Evolutionary conservation across 2,888 invertebrate genomes (phyloP).

Genomic region (Macaria notata): DNA sequence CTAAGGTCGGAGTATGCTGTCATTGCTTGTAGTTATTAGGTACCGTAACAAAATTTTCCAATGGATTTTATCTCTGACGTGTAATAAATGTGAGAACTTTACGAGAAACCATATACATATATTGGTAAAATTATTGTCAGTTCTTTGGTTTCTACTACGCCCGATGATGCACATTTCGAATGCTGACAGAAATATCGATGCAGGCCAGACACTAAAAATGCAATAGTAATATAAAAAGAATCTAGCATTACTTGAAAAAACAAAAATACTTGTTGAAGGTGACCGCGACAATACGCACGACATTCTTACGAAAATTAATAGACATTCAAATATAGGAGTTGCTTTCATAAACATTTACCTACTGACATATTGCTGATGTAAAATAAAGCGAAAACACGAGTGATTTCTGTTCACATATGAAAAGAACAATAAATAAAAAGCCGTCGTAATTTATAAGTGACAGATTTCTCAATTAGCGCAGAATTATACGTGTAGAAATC

Average conservation of each 20-base stretch:
- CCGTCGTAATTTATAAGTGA: too few species aligned
- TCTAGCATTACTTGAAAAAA: slow-evolving; percentile 26
- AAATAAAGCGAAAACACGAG: background rate
- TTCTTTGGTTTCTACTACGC: too few species aligned
- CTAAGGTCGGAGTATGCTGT: slow-evolving; percentile 30
- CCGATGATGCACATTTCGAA: slow-evolving; percentile 1
- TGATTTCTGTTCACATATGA: background rate
- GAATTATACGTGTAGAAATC: too few species aligned
- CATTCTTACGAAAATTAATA: slow-evolving; percentile 20
- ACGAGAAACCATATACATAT: too few species aligned
- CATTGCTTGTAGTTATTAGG: slow-evolving; percentile 5
- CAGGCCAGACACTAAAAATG: background rate
- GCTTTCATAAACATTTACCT: slow-evolving; percentile 7
- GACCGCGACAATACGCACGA: slow-evolving; percentile 23
- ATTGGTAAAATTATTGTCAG: too few species aligned
- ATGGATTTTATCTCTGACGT: background rate
- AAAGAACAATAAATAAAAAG: too few species aligned
- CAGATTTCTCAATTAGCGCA: too few species aligned
- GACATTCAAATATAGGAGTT: slow-evolving; percentile 9
- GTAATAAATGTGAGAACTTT: too few species aligned
- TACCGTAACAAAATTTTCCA: slow-evolving; percentile 9
- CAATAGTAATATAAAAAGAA: slow-evolving; percentile 15
- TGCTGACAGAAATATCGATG: slow-evolving; percentile 3
- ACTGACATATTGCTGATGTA: slow-evolving; percentile 4
- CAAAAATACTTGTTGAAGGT: slow-evolving; percentile 23